These are phyloP conservation scores for Thelaira solivaga DNA, from an alignment of 2,888 invertebrate genomes.

Conservation along the genomic window DNA sequence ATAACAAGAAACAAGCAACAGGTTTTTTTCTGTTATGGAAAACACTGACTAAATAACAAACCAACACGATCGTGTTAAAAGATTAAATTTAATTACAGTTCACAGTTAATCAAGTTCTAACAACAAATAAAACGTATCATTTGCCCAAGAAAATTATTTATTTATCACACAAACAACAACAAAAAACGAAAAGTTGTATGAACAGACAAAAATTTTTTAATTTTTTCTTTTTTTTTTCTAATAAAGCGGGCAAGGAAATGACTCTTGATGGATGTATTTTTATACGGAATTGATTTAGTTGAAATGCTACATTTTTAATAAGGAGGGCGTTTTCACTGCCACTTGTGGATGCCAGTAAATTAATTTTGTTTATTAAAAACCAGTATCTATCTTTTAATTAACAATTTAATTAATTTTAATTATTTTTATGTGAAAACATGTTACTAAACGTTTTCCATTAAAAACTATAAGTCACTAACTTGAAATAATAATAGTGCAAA, in stretches of 20 bases:
- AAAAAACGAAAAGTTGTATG: neutral
- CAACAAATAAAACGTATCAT: conserved; percentile 13
- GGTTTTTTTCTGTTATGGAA: conserved; percentile 25
- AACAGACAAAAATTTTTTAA: neutral
- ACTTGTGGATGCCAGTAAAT: too few species aligned
- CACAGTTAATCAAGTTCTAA: conserved; percentile 50
- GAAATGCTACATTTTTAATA: neutral
- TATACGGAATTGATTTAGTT: neutral
- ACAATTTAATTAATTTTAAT: conserved; percentile 5
- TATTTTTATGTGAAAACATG: neutral
- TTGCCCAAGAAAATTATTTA: neutral
- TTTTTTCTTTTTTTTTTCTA: neutral
- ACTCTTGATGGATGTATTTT: neutral
- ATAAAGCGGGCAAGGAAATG: conserved; percentile 2
- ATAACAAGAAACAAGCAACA: conserved; percentile 21
- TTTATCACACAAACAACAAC: neutral
- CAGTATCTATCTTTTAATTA: neutral
- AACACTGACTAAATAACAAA: neutral
- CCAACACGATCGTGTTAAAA: conserved; percentile 53
- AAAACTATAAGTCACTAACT: conserved; percentile 25
- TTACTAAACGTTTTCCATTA: conserved; percentile 9
- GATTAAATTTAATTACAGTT: conserved; percentile 59
- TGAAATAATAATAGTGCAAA: conserved; percentile 35
- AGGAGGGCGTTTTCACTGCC: conserved; percentile 19
- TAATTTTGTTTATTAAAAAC: neutral